Base-by-base conservation (phyloP, 2,797 vertebrate species). In the Betta splendens region DNA sequence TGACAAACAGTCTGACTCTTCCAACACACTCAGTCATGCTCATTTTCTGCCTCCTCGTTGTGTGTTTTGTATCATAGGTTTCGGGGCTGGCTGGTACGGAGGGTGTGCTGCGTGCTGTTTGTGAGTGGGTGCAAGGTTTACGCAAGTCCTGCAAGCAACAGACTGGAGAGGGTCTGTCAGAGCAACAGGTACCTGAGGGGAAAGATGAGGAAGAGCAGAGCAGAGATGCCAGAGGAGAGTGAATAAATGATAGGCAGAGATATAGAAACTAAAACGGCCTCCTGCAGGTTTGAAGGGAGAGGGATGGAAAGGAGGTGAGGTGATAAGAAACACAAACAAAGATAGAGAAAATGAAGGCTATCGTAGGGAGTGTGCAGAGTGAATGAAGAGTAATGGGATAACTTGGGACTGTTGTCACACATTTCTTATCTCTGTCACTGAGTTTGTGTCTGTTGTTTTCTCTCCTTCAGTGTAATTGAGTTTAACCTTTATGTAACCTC, bases 11-110 rank as follows among this genome's bases (percentile, higher is more conserved):
- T 10, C 25, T 33, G 13, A 11, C 2, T 23, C 50, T 46, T 33
- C 15, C n/a, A 40, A 20, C 9, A 12, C 37, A 26, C 23, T 64
- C 35, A 49, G 21, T 13, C 1, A n/a, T 39, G 29, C 40, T 35
- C 25, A 25, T 40, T 18, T 42, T 42, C 46, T 54, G 50, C 17
- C 33, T 65, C 47, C 54, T 16, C 40, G 15, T 57, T 31, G n/a
- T 59, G 10, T 64, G 45, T 61, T 60, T 67, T 64, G 11, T 57
- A 1, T 69, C 23, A 7, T 59, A 99, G 97, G 88, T 98, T 92
- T 82, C 89, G 94, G 54, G 97, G 97, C 64, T 99, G 97, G 96
- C 86, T 99, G 50, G 96, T 95, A 42, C 91, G 94, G 20, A 92
- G 94, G 69, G 59, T 96, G 13, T 96, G 94, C 40, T 93, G 85